Evolutionary conservation across 2,113 vertebrate species (phyloP).

Genomic region (Erythrolamprus reginae): DNA sequence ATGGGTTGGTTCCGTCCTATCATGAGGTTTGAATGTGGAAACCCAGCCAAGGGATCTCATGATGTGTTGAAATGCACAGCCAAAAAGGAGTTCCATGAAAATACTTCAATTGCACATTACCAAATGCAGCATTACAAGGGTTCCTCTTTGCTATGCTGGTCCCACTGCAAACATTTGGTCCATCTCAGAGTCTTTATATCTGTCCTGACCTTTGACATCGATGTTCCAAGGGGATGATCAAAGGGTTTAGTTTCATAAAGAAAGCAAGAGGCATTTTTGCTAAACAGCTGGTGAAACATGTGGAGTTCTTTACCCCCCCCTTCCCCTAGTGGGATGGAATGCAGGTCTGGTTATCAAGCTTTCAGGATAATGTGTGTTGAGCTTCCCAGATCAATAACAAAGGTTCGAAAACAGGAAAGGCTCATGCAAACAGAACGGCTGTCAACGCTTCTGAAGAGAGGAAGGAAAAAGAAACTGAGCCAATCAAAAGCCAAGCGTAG

Average conservation of each 20-base stretch:
- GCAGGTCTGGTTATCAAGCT: not conserved
- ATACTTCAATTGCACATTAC: not conserved
- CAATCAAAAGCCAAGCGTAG: not conserved
- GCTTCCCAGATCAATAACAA: slow-evolving; percentile 1
- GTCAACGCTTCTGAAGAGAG: not conserved
- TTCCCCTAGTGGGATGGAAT: not conserved
- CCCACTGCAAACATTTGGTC: not conserved
- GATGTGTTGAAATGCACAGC: not conserved
- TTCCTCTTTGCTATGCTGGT: not conserved
- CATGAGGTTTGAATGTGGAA: not conserved
- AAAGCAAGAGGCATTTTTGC: not conserved
- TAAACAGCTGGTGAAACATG: not conserved
- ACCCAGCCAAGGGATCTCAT: not conserved
- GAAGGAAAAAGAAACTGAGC: not conserved
- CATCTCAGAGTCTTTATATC: not conserved
- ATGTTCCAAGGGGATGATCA: not conserved
- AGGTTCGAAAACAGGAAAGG: not conserved
- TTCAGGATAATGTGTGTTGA: not conserved
- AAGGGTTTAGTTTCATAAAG: not conserved
- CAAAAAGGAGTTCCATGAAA: not conserved
- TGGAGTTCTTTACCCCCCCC: not conserved
- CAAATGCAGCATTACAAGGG: not conserved
- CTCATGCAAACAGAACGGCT: not conserved
- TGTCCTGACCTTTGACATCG: slow-evolving; percentile 11
- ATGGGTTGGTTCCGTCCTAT: not conserved